A percentile compares a stretch with the other conserved stretches of the same genome.
These are phyloP conservation scores for Leptocoma aspasia DNA, from an alignment of 2,113 vertebrate species.

Conservation along the genomic window DNA sequence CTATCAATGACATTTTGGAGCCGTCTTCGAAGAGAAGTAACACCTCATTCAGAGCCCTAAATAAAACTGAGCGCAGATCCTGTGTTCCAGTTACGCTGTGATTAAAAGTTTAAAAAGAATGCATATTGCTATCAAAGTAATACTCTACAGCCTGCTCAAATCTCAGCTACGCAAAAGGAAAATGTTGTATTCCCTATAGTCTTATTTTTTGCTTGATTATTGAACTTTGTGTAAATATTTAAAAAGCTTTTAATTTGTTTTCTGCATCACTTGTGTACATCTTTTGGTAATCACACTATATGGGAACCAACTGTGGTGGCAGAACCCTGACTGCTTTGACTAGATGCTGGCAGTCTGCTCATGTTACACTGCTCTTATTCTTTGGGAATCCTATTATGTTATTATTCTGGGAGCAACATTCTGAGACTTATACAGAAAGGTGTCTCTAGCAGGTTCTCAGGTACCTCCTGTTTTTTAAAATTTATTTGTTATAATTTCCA, in stretches of 20 bases:
- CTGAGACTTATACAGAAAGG: background rate
- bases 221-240: background rate
- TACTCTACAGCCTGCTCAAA: background rate
- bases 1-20: background rate
- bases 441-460: background rate
- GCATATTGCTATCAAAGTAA: background rate
- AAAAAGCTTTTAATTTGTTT: background rate
- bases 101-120: background rate
- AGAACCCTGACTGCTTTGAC: background rate
- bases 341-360: background rate
- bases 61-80: background rate
- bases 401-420: background rate
- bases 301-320: background rate
- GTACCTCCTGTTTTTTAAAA: background rate
- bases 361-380: background rate
- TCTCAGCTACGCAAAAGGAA: background rate
- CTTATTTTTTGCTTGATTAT: background rate
- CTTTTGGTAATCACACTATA: background rate
- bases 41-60: background rate
- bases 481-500: background rate
- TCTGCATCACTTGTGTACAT: background rate
- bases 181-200: background rate
- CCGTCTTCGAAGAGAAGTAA: background rate
- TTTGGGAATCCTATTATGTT: background rate
- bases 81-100: background rate